Evolutionary conservation across 2,888 invertebrate species (phyloP), one percentile per base, ranked within the genome.

Genomic region (Elmis aenea): DNA sequence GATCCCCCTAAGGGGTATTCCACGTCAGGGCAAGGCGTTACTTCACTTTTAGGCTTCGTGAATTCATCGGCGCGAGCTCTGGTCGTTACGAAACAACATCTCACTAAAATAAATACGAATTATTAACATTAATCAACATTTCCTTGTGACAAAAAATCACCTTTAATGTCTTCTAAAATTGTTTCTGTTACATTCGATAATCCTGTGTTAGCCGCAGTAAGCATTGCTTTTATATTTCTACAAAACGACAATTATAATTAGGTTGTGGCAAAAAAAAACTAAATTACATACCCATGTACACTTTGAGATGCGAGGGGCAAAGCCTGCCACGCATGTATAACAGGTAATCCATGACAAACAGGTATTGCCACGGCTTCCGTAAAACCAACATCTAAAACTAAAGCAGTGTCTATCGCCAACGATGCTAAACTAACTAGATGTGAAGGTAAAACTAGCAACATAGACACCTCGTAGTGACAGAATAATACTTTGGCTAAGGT

Each of bases 321-420:
- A 26, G 87, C 78, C 67, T 92, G 86, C 75, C 90, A 81, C 2
- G 90, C 86, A 57, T 81, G 81, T 24, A 96, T 70, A 39, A 95
- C 76, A 22, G 93, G 88, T 28, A 88, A 80, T 2, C 92, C 87
- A 68, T 91, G 85, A 57, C 83, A 92, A 54, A 95, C 82, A 41
- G 90, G 90, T 55, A 90, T 76, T 8, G 85, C 77, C 38, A 69
- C 79, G 0, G 87, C 84, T 67, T 96, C 96, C 24, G 75, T 72
- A 54, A 86, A 90, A 1, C 97, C 97, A 13, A 94, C 74, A 63
- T 92, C 89, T 25, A 96, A 68, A 1, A 97, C 87, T 2, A 97
- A 72, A 11, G 82, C 89, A 1, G 86, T 85, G 31, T 81, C 77
- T 6, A 85, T 72, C 30, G 90, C 95, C 46, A 95, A 75, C 1